A percentile compares a stretch with the other conserved stretches of the same genome.
Evolutionary conservation across 2,797 vertebrate species (phyloP).

Genomic region (Carcharodon carcharias): DNA sequence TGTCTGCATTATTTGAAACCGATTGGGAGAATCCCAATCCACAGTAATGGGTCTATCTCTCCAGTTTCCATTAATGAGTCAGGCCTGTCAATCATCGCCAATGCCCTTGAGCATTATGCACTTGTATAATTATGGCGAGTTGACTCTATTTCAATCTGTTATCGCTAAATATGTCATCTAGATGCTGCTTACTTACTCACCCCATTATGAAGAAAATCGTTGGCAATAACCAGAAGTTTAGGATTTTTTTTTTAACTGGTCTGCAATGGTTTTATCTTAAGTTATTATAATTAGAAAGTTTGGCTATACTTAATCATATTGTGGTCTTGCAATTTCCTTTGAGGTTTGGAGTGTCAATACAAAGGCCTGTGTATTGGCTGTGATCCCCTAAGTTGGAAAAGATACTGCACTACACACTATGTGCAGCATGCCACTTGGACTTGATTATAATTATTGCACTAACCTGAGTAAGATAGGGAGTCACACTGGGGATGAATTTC

Average conservation of each 20-base stretch:
- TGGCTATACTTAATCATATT: neutral
- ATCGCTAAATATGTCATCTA: neutral
- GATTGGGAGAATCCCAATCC: neutral
- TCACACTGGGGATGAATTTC: too few relatives aligned
- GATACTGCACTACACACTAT: neutral
- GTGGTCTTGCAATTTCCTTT: neutral
- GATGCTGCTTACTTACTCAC: neutral
- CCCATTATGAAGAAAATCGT: neutral
- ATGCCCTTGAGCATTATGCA: neutral
- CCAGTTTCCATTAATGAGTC: neutral
- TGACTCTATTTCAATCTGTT: neutral
- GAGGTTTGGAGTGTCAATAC: neutral
- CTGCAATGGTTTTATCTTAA: neutral
- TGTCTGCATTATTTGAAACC: neutral
- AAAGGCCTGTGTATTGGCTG: neutral
- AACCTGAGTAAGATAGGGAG: neutral
- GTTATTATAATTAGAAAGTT: neutral
- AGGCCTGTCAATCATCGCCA: neutral
- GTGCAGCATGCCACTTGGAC: neutral
- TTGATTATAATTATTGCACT: neutral
- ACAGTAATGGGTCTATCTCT: neutral
- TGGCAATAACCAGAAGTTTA: neutral
- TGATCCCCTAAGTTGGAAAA: neutral
- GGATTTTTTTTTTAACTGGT: neutral
- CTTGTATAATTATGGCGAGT: neutral